Base-by-base conservation (phyloP, 2,888 invertebrate species). In the Cepaea hortensis region DNA sequence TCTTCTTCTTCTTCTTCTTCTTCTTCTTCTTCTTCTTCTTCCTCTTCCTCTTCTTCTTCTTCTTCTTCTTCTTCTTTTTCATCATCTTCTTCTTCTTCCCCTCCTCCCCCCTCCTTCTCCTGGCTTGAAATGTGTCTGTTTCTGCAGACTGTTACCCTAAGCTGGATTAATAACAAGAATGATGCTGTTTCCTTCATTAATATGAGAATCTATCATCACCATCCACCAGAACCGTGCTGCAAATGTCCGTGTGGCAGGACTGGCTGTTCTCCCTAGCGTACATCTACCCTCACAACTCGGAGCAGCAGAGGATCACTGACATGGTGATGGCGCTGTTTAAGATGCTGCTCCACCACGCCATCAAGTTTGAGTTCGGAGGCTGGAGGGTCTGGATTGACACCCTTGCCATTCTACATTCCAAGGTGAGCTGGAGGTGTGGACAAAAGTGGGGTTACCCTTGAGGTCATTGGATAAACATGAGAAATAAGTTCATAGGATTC, bases 351-450 rank as follows among this genome's bases (percentile, higher is more conserved):
- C 99, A 99, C 94, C 99, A 99, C 95, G 99, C 99, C 73, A 98
- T 99, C 91, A 99, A 99, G 94, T 98, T 98, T 93, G 99, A 99
- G 95, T 99, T 98, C 93, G 99, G 99, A 7, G 99, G 99, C 23
- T 99, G 99, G 99, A 95, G 99, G 88, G 99, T 99, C 35, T 99
- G 99, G 99, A 99, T 99, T 7, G 99, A 99, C 94, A 99, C 99
- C 0, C 95, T 99, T 88, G 99, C 99, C 76, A 99, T 99, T 92
- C 98, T 99, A 2, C 99, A 99, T 95, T 99, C 99, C 1, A 99
- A 99, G 96, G 99, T 98, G 94, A 93, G 86, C 50, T 3, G 18
- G 55, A 9, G 55, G 55, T 55, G 55, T 55, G 55, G 11, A 9
- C 55, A 55, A 9, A 6, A 55, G 55, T 6, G 5, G 9, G 55